Conservation (phyloP, 2,888 invertebrate species). For the Caenorhabditis macrosperma region DNA sequence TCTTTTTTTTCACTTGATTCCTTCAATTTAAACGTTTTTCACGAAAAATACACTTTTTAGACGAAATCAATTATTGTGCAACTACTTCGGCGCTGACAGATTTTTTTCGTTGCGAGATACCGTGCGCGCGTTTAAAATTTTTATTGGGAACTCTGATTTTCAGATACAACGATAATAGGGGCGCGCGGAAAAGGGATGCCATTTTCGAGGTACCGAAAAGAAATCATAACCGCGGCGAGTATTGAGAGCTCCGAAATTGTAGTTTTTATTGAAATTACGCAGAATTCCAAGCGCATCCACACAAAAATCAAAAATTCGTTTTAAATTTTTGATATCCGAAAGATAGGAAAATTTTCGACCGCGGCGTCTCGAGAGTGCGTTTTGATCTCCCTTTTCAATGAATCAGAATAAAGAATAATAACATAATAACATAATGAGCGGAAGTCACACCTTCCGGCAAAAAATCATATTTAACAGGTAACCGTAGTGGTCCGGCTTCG, state of each 20-base stretch:
- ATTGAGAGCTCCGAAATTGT: slow-evolving; percentile 1
- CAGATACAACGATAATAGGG: neutral
- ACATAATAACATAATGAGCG: neutral
- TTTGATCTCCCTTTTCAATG: slow-evolving; percentile 37
- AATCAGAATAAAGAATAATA: neutral
- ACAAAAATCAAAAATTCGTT: too few species aligned
- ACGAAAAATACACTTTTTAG: too few species aligned
- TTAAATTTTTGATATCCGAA: slow-evolving; percentile 14
- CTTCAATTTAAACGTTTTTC: too few species aligned
- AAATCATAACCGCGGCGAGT: neutral
- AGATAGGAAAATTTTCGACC: neutral
- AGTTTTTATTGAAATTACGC: too few species aligned
- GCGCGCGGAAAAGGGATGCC: slow-evolving; percentile 40
- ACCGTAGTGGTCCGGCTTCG: slow-evolving; percentile 14
- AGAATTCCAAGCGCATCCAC: too few species aligned
- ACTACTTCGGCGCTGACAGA: too few species aligned
- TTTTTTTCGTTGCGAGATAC: too few species aligned
- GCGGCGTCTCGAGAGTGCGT: slow-evolving; percentile 18
- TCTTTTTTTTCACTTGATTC: too few species aligned
- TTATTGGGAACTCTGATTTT: neutral
- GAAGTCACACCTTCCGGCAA: neutral
- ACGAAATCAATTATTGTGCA: too few species aligned
- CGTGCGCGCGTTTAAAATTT: too few species aligned
- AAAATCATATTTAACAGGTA: slow-evolving; percentile 5
- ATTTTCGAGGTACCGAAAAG: too few species aligned